phyloP scores from a whole-genome alignment of 2,113 vertebrate genomes.

The Hystrix cristata region DNA sequence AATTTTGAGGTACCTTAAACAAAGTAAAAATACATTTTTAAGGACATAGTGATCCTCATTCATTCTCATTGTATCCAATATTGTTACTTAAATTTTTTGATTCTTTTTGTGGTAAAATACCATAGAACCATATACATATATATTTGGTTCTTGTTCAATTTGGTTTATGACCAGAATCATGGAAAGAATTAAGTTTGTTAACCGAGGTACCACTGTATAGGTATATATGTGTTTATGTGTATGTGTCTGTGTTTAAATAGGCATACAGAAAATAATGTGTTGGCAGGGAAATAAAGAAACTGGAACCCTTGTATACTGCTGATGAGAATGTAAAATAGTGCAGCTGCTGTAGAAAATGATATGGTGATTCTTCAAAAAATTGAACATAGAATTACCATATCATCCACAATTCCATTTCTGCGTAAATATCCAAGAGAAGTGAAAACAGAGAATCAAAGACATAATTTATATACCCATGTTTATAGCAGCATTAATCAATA shows the following conservation, averaged over 20 bases:
- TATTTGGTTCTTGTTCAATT: not conserved
- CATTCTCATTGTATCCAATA: not conserved
- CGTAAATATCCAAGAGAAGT: not conserved
- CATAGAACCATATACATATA: not conserved
- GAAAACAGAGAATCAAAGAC: not conserved
- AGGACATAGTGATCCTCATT: not conserved
- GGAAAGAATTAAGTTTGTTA: not conserved
- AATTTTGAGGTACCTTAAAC: not conserved
- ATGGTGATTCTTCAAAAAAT: not conserved
- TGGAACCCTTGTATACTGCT: not conserved
- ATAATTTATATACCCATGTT: not conserved
- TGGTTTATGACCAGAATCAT: not conserved
- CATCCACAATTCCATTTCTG: not conserved
- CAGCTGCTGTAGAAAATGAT: not conserved
- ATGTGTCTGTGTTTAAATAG: not conserved
- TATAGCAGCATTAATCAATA: not conserved
- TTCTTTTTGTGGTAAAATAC: slow-evolving; percentile 7
- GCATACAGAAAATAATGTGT: not conserved
- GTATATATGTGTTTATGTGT: no score
- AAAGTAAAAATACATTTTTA: slow-evolving; percentile 30
- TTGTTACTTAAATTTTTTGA: not conserved
- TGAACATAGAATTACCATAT: not conserved
- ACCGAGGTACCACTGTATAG: not conserved
- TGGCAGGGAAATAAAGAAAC: not conserved
- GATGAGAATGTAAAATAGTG: not conserved